Conservation (phyloP, 2,113 vertebrate species). For the Ailuropoda melanoleuca region DNA sequence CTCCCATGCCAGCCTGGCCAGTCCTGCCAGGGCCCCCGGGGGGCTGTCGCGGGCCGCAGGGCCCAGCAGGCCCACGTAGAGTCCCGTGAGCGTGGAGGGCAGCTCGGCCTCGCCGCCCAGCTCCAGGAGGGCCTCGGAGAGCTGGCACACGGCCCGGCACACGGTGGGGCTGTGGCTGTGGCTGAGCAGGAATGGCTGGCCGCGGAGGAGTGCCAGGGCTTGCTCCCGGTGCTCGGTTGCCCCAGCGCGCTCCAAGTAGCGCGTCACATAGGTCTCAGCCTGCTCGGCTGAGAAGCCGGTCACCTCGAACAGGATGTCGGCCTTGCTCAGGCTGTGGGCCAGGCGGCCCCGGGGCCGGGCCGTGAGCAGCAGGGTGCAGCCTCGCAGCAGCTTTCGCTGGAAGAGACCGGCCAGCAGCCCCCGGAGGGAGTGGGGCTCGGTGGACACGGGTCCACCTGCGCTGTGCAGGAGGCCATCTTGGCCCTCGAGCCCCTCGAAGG, state of each 20-base stretch:
- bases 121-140: conserved; percentile 81
- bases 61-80: conserved; percentile 85
- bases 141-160: conserved; percentile 88
- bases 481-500: conserved; percentile 89
- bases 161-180: conserved; percentile 90
- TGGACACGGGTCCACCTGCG: conserved; percentile 22
- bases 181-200: conserved; percentile 84
- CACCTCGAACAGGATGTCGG: conserved; percentile 89
- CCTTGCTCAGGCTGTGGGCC: conserved; percentile 86
- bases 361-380: conserved; percentile 90
- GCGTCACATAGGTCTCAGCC: conserved; percentile 84
- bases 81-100: conserved; percentile 89
- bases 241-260: conserved; percentile 83
- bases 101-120: conserved; percentile 63
- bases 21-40: conserved; percentile 62
- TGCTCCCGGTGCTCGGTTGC: background rate
- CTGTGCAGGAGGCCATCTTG: conserved; percentile 84
- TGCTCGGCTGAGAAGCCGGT: conserved; percentile 88
- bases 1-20: conserved; percentile 90
- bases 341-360: conserved; percentile 88
- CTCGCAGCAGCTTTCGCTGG: conserved; percentile 89
- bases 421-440: conserved; percentile 80
- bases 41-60: conserved; percentile 56
- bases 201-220: conserved; percentile 81
- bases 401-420: conserved; percentile 90